phyloP scores from a whole-genome alignment of 92 coral and sea anemone species.

The Muricea muricata region DNA sequence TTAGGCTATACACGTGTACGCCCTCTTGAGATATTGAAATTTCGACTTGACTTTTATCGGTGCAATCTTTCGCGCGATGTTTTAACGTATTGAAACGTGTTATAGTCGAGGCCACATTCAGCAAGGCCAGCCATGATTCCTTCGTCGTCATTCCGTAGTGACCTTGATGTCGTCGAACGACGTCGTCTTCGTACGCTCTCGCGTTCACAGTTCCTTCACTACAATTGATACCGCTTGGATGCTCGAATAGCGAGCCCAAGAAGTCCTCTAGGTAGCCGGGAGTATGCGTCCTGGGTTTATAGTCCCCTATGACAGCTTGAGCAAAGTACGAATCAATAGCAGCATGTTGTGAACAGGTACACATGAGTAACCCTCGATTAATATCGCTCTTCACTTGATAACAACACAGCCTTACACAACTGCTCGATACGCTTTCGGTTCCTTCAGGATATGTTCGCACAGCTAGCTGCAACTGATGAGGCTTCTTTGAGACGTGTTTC shows the following conservation, averaged over 20 bases:
- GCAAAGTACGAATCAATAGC: slow-evolving; percentile 85
- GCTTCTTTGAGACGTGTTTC: slow-evolving; percentile 57
- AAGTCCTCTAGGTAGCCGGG: slow-evolving; percentile 86
- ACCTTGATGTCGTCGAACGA: slow-evolving; percentile 77
- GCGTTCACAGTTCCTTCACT: slow-evolving; percentile 70
- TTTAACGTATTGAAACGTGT: slow-evolving; percentile 69
- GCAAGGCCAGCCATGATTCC: slow-evolving; percentile 76
- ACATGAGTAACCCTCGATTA: slow-evolving; percentile 75
- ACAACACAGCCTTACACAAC: slow-evolving; percentile 68
- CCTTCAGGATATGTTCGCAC: slow-evolving; percentile 83
- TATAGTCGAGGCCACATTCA: slow-evolving; percentile 68
- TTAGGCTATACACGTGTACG: slow-evolving; percentile 67
- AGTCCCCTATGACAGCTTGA: slow-evolving; percentile 90
- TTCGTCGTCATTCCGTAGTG: slow-evolving; percentile 78
- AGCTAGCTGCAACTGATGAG: slow-evolving; percentile 73
- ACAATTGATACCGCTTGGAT: slow-evolving; percentile 89
- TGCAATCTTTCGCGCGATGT: slow-evolving; percentile 76
- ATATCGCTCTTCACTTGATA: slow-evolving; percentile 80
- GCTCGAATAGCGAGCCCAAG: slow-evolving; percentile 77
- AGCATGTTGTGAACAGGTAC: slow-evolving; percentile 76
- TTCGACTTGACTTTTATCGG: slow-evolving; percentile 64
- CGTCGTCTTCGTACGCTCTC: slow-evolving; percentile 76
- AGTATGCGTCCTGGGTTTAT: slow-evolving; percentile 63
- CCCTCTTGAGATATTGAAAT: slow-evolving; percentile 72
- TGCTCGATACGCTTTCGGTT: slow-evolving; percentile 47